phyloP scores from a whole-genome alignment of 2,888 invertebrate species.

The Latrodectus elegans region DNA sequence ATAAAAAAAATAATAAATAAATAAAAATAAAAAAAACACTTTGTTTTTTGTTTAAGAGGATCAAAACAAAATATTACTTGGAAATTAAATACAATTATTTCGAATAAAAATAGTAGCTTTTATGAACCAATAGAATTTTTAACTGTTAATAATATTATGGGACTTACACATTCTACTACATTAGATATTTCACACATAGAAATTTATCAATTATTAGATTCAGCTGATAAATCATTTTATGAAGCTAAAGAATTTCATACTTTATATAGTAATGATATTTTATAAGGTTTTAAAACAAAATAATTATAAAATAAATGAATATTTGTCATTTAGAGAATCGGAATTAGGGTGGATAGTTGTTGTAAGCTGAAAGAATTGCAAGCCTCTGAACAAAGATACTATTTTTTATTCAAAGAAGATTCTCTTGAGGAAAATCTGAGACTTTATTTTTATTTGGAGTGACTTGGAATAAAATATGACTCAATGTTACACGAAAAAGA shows the following conservation, averaged over 20 bases:
- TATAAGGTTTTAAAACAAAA: neutral
- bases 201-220: no score
- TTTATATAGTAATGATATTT: constrained; percentile 1
- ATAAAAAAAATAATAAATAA: no score
- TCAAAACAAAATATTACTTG: no score
- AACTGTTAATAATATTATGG: neutral
- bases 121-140: neutral
- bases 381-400: neutral
- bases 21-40: no score
- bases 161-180: neutral
- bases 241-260: neutral
- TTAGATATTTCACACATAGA: no score
- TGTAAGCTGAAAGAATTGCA: neutral
- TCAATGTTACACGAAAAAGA: neutral
- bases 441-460: neutral
- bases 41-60: no score
- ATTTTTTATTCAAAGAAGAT: neutral
- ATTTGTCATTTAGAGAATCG: neutral
- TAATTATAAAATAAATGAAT: neutral
- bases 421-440: neutral
- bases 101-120: neutral
- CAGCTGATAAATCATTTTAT: no score
- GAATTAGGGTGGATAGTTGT: neutral
- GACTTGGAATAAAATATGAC: neutral
- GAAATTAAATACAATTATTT: no score